Percentiles rank a stretch among this genome's conserved stretches.
Evolutionary conservation across 2,113 vertebrate genomes (phyloP).

Genomic region (Nyctibius bracteatus): DNA sequence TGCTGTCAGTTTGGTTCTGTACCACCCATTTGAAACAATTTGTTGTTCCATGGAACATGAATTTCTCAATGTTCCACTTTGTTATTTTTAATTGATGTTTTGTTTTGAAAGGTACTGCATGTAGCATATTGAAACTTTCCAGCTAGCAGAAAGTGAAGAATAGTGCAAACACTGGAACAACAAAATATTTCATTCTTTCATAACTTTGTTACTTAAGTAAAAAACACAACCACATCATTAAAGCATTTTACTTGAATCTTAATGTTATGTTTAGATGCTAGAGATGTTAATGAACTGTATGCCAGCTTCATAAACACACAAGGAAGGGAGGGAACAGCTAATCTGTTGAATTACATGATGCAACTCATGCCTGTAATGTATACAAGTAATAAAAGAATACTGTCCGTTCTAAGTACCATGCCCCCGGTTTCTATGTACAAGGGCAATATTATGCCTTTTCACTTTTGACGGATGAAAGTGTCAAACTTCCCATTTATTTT

Average conservation of each 20-base stretch:
- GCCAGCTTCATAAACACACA: background rate
- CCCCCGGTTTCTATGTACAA: background rate
- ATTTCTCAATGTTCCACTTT: background rate
- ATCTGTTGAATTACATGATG: background rate
- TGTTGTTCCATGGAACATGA: background rate
- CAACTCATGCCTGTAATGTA: background rate
- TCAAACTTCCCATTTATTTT: slow-evolving; percentile 29
- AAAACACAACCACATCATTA: background rate
- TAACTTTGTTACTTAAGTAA: background rate
- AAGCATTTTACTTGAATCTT: background rate
- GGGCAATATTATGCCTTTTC: background rate
- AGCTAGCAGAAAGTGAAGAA: background rate
- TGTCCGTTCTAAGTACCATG: background rate
- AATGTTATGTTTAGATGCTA: background rate
- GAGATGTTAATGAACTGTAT: background rate
- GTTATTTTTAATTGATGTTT: slow-evolving; percentile 41
- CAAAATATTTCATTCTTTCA: slow-evolving; percentile 1
- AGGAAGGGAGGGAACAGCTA: background rate
- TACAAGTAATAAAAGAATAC: background rate
- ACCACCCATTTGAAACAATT: background rate
- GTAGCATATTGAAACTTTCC: background rate
- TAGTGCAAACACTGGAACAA: background rate
- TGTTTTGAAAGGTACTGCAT: slow-evolving; percentile 35
- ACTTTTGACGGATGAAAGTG: background rate
- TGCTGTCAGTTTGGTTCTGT: background rate